Base-by-base conservation (phyloP, 2,797 vertebrate species). In the Crocidura indochinensis region DNA sequence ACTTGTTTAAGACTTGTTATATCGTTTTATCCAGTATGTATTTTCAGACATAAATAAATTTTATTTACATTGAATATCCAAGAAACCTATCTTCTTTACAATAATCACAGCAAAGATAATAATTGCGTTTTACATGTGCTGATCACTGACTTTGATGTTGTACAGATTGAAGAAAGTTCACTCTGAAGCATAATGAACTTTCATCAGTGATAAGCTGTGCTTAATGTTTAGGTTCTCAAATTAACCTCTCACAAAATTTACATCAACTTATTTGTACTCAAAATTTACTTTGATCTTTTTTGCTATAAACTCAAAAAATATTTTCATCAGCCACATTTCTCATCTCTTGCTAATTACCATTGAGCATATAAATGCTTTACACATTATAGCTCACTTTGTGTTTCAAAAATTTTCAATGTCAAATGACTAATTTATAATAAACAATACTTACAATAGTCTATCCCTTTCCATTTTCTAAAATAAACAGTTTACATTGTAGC, bases 171-270 rank as follows among this genome's bases (percentile, higher is more conserved):
- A 89, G 46, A 46, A n/a, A 82, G 46, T 81, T 93, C 53, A 64
- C 73, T 84, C 65, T 2, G 12, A 24, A n/a, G 15, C n/a, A 65
- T 71, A 71, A 85, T 82, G 49, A 65, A 91, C 67, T 87, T 83
- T 90, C 75, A 67, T 87, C 44, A 14, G 29, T 72, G 78, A 46
- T 49, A 31, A 24, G 47, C 47, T 74, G 27, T 86, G 71, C 76
- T 93, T 92, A 73, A 56, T 84, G 93, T 91, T 82, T 46, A 91
- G 76, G 46, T 62, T 92, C 65, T 92, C 80, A 90, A 67, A 88
- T 91, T 91, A 93, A 85, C 72, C 49, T 93, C 88, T 72, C 51
- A 74, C 17, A 90, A 44, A 79, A 80, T 88, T 90, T 91, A 71
- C 53, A 80, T 93, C 83, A 88, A 91, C 75, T 47, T 91, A 88